Percentiles rank a stretch among this genome's conserved stretches.
These are phyloP conservation scores for Trachymyrmex cornetzi DNA, from an alignment of 1,140 invertebrate genomes.

Conservation along the genomic window DNA sequence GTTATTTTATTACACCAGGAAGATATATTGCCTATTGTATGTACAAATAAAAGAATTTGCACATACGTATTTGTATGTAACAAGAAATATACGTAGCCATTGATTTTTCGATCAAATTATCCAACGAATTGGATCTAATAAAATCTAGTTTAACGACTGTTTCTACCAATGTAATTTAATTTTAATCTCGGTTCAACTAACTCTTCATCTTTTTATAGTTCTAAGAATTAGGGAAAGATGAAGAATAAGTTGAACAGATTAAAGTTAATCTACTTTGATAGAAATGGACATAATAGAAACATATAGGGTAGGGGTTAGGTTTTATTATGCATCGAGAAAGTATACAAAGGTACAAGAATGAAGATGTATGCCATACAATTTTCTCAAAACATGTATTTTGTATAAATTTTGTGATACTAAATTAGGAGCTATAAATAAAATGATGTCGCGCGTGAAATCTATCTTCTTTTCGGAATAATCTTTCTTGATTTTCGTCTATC, in stretches of 20 bases:
- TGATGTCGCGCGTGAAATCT: neutral
- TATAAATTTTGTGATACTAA: neutral
- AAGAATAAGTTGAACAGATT: no score
- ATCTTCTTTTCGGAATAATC: constrained; percentile 13
- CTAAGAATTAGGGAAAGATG: no score
- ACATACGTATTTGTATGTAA: neutral
- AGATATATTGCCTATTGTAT: neutral
- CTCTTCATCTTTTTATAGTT: no score
- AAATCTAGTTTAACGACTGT: neutral
- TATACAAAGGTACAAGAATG: neutral
- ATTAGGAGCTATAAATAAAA: neutral
- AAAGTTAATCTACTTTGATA: no score
- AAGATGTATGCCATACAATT: neutral
- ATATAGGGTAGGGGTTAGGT: neutral
- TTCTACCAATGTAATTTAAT: no score
- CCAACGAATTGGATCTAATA: neutral
- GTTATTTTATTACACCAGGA: neutral
- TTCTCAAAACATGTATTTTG: neutral
- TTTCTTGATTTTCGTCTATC: neutral
- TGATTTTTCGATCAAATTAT: neutral
- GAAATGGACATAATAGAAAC: neutral
- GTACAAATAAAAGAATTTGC: neutral
- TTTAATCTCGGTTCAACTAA: no score
- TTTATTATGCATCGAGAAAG: neutral
- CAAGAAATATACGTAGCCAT: neutral